Percentiles rank a stretch among this genome's conserved stretches.
Conservation (phyloP, 2,888 invertebrate genomes). For the Mamestra brassicae region DNA sequence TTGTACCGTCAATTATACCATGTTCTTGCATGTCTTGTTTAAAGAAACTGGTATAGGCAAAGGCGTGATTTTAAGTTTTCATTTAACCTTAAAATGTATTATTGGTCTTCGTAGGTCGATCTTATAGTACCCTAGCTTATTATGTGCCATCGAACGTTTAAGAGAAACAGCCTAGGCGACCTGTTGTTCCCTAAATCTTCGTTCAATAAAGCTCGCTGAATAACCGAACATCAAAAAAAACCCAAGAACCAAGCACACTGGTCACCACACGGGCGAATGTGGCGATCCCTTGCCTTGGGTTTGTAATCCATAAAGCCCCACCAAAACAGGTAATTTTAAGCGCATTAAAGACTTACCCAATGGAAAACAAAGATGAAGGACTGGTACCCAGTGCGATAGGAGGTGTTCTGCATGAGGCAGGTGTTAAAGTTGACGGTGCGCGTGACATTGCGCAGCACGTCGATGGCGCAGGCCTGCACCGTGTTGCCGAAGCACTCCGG, state of each 20-base stretch:
- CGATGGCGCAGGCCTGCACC: slow-evolving; percentile 94
- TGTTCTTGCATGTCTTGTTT: slow-evolving; percentile 37
- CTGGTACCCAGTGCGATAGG: slow-evolving; percentile 51
- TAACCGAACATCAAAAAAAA: neutral
- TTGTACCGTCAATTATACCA: slow-evolving; percentile 43
- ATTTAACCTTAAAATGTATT: neutral
- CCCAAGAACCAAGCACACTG: neutral
- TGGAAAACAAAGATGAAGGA: slow-evolving; percentile 58
- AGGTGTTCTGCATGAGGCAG: slow-evolving; percentile 73
- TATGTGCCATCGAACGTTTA: neutral
- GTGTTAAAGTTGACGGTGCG: slow-evolving; percentile 91
- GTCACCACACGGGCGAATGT: too few relatives aligned
- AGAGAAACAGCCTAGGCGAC: neutral
- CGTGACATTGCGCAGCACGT: slow-evolving; percentile 91
- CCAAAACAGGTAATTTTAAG: neutral
- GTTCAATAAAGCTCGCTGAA: neutral
- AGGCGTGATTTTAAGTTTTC: neutral
- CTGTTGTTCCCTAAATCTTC: neutral
- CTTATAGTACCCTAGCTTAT: neutral
- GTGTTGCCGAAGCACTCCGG: slow-evolving; percentile 95
- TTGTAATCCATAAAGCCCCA: neutral
- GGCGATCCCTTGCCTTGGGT: too few relatives aligned
- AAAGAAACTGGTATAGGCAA: slow-evolving; percentile 1
- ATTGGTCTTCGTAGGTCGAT: neutral
- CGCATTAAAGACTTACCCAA: slow-evolving; percentile 61